Evolutionary conservation across 2,888 invertebrate species (phyloP), one percentile per base, ranked within the genome.

Genomic region (Alcis repandata): DNA sequence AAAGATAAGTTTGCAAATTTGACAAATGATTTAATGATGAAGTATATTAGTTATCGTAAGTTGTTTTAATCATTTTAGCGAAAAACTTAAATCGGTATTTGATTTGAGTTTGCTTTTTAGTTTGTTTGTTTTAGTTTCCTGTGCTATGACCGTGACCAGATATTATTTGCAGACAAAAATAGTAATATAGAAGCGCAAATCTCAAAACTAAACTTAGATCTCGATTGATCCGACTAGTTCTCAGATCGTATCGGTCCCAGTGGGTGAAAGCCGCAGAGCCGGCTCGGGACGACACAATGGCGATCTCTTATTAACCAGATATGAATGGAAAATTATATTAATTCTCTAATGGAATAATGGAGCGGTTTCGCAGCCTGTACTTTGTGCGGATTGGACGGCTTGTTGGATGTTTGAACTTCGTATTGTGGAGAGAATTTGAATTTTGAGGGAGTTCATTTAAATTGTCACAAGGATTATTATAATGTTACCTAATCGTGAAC

Each of bases 321-420:
- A 51, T 68, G 68, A 70, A 71, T 70, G 67, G 66, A 69, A 63
- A 67, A 73, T 73, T 67, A 69, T 69, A 71, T 70, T 73, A 71
- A 71, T 73, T 64, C 64, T 69, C 40, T 70, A 70, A 71, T 73
- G 70, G 70, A 69, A 71, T 73, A 73, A 71, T 71, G 70, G 70
- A 70, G 67, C 59, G 59, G 64, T 68, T 64, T 60, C 43, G 54
- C 51, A 32, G 33, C 49, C 49, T 49, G 19, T 40, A 43, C 63
- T 67, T 63, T 67, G 66, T 59, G 36, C 11, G 41, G 59, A 58
- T 58, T 56, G 38, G 27, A 46, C 52, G 45, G 36, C 46, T 48
- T 60, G 41, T 63, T 41, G 41, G 33, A 17, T 43, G 67, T 62
- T 68, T 65, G 57, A 59, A 45, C 62, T 20, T 43, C 27, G 19